These are phyloP conservation scores for Tupaia chinensis DNA, from an alignment of 2,113 vertebrate species.

Conservation along the genomic window DNA sequence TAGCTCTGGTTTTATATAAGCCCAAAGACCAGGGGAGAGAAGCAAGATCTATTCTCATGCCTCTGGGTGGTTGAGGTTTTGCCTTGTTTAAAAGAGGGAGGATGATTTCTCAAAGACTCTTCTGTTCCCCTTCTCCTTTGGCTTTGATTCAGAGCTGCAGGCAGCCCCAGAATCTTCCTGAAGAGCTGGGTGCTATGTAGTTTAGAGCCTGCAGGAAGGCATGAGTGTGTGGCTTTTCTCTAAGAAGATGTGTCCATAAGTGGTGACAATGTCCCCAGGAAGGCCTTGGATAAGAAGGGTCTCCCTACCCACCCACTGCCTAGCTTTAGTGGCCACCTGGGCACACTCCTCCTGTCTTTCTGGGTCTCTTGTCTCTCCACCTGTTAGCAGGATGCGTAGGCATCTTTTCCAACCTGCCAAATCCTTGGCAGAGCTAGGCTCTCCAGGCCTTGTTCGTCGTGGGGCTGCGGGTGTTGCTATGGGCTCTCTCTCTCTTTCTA, in stretches of 20 bases:
- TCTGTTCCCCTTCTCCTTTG: constrained; percentile 73
- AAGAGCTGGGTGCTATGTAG: constrained; percentile 65
- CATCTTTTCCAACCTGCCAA: constrained; percentile 46
- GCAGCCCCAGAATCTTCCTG: constrained; percentile 74
- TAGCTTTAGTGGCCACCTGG: constrained; percentile 18
- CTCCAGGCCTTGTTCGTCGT: background rate
- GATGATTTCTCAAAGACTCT: constrained; percentile 73
- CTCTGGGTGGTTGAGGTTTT: constrained; percentile 51
- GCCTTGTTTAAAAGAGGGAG: constrained; percentile 54
- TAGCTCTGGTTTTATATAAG: constrained; percentile 62
- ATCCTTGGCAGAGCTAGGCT: background rate
- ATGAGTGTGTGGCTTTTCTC: background rate
- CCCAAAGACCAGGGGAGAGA: constrained; percentile 13
- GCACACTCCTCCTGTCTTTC: background rate
- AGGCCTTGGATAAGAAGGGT: background rate
- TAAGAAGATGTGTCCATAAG: background rate
- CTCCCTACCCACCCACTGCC: background rate
- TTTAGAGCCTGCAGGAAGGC: constrained; percentile 51
- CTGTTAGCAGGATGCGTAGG: constrained; percentile 53
- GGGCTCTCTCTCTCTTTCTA: background rate
- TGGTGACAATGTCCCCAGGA: background rate
- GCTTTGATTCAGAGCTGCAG: constrained; percentile 71
- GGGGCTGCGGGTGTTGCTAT: background rate
- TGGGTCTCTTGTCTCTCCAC: constrained; percentile 16
- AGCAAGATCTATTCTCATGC: constrained; percentile 44